phyloP scores from a whole-genome alignment of 2,797 vertebrate genomes.

The Lagothrix lagotricha region DNA sequence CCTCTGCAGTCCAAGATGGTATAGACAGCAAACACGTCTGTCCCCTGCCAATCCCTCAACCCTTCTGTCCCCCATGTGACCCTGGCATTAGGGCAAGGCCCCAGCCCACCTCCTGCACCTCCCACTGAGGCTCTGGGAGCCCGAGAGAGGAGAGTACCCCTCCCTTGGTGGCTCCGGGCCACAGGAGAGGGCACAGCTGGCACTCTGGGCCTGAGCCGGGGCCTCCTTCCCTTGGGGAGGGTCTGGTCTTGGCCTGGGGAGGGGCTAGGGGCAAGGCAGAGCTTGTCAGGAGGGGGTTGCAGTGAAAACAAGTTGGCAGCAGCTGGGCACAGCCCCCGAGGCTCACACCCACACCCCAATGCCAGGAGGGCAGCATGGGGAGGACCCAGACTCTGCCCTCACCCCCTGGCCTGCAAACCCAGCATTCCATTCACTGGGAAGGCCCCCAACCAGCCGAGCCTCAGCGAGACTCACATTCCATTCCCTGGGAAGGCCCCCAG shows the following conservation, averaged over 20 bases:
- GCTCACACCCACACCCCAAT: not conserved
- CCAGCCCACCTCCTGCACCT: not conserved
- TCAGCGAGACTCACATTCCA: fast-evolving
- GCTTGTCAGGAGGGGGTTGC: fast-evolving
- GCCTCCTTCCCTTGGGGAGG: not conserved
- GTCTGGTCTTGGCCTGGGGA: not conserved
- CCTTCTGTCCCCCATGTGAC: not conserved
- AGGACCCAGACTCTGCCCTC: not conserved
- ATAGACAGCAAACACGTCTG: not conserved
- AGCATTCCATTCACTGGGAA: not conserved
- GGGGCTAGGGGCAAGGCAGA: not conserved
- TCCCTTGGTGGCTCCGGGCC: fast-evolving
- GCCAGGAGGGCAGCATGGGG: fast-evolving
- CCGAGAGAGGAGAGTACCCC: not conserved
- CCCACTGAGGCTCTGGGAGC: not conserved
- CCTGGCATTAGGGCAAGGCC: not conserved
- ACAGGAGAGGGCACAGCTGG: fast-evolving
- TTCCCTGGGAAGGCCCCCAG: not conserved
- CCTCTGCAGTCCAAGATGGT: not conserved
- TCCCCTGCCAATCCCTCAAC: not conserved
- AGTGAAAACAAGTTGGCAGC: not conserved
- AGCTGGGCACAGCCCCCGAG: fast-evolving
- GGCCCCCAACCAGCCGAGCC: too few relatives aligned
- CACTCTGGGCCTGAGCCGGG: not conserved
- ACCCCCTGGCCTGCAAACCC: fast-evolving